Evolutionary conservation across 2,797 vertebrate species (phyloP), one percentile per base, ranked within the genome.

Genomic region (Diplodus puntazzo): DNA sequence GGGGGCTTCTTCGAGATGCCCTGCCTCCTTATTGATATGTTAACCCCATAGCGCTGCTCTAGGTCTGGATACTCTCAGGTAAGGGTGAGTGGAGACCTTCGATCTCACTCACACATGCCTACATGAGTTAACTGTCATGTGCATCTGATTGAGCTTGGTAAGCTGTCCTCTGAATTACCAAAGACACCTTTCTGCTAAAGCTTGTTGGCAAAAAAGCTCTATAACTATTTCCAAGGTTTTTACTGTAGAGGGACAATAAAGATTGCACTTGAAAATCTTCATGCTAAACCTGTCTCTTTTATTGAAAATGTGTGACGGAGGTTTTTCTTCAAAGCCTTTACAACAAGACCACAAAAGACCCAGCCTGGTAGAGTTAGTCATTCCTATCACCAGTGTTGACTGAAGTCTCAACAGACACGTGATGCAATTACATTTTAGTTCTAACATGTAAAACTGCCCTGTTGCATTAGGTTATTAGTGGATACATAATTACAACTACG

Each of bases 11-110:
- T 12, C 75, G 49, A 52, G 30, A 30, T 42, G 71, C 39, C 53
- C 64, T 75, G 66, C 73, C 63, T 71, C 69, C 45, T 87, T 78
- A 85, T 89, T 85, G 80, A 87, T 81, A 87, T 73, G 64, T 75
- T 79, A 72, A 79, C 71, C 79, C 83, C 70, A 73, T 61, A 58
- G 69, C 23, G 30, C 58, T 14, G 43, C 54, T 63, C 25, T 43
- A 67, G 50, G 55, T 61, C 80, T 73, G 7, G 4, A 75, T 45
- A 68, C 52, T 67, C 63, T 75, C 73, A 69, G 66, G 59, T 76
- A 50, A 64, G 46, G 57, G 46, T 62, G 66, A 46, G 50, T 0
- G 2, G 57, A 81, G 53, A 30, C 27, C 62, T 52, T 20, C 27
- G 62, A 60, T 46, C 39, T 57, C 57, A 18, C 63, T 79, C 70